phyloP scores from a whole-genome alignment of 1,140 invertebrate genomes.

The Lepidotrigona ventralis region DNA sequence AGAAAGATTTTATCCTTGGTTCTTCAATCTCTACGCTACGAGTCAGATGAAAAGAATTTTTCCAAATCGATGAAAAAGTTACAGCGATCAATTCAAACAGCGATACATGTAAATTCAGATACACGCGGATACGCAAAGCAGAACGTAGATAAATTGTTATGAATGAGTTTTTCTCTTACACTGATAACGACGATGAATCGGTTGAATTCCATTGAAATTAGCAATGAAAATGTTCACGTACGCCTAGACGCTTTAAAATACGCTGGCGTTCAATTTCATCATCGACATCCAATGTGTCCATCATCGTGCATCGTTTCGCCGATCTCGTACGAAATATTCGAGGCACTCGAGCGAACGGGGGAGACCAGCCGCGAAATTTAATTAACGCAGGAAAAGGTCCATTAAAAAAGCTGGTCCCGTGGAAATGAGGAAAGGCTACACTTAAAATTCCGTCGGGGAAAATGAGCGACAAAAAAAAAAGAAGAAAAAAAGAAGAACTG shows the following conservation, averaged over 20 bases:
- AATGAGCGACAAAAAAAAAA: slow-evolving; percentile 1
- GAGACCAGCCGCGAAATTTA: slow-evolving; percentile 40
- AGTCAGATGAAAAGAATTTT: too few species aligned
- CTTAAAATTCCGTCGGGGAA: slow-evolving; percentile 35
- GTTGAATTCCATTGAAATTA: slow-evolving; percentile 10
- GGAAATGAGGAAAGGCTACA: slow-evolving; percentile 36
- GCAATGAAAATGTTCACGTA: not conserved
- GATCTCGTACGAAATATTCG: slow-evolving; percentile 47
- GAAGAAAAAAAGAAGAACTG: not conserved
- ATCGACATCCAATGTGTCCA: slow-evolving; percentile 38
- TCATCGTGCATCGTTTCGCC: slow-evolving; percentile 15
- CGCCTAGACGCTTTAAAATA: not conserved
- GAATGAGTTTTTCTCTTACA: not conserved
- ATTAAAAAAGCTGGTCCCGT: slow-evolving; percentile 38
- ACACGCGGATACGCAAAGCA: not conserved
- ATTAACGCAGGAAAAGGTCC: slow-evolving; percentile 49
- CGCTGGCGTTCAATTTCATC: slow-evolving; percentile 1
- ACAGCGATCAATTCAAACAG: too few species aligned
- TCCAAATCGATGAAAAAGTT: too few species aligned
- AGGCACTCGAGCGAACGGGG: slow-evolving; percentile 37
- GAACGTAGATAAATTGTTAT: not conserved
- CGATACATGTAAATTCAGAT: not conserved
- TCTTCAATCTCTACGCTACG: too few species aligned
- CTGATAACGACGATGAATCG: not conserved
- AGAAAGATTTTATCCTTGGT: too few species aligned